Base-by-base conservation (phyloP, 2,888 invertebrate genomes). In the Spicauda simplicius region DNA sequence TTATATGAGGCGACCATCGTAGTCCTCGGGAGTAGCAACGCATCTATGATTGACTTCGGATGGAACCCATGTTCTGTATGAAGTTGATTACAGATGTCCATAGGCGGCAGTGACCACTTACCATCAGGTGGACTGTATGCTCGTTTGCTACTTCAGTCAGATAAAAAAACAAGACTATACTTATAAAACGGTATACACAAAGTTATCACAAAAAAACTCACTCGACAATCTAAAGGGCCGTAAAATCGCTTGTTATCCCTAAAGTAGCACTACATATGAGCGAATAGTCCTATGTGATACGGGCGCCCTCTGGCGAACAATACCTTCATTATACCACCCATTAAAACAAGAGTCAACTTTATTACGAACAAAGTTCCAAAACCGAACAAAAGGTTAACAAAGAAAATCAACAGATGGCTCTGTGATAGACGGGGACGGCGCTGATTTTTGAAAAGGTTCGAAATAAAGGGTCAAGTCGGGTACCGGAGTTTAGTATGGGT, bases 401-500 rank as follows among this genome's bases (percentile, higher is more conserved):
- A 86, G 85, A 84, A 86, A 81, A 83, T 87, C 87, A 89, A 88
- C 88, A 88, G 88, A 88, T 89, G 88, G 83, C 86, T 72, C 78
- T 82, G 80, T 77, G 85, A 86, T 86, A 84, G 79, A 80, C 76
- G 76, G 74, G 66, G 50, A 67, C 66, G 45, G 61, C 66, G 61
- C 66, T 60, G 81, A 80, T 85, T 84, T 25, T 25, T 25, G 25
- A 25, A 25, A 82, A 84, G 84, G 82, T 83, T 80, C 79, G 81
- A 85, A 84, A 83, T 85, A 85, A 82, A 83, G 81, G 84, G 79
- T 81, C 82, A 79, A 71, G 73, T 70, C 74, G 74, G 73, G 82
- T 85, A 82, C 83, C 80, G 80, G 82, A 77, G 78, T 25, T 25
- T 25, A 82, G 81, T 25, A n/a, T 7, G 33, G 20, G 60, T 45